phyloP scores from a whole-genome alignment of 2,113 vertebrate species.

The Noctilio leporinus region DNA sequence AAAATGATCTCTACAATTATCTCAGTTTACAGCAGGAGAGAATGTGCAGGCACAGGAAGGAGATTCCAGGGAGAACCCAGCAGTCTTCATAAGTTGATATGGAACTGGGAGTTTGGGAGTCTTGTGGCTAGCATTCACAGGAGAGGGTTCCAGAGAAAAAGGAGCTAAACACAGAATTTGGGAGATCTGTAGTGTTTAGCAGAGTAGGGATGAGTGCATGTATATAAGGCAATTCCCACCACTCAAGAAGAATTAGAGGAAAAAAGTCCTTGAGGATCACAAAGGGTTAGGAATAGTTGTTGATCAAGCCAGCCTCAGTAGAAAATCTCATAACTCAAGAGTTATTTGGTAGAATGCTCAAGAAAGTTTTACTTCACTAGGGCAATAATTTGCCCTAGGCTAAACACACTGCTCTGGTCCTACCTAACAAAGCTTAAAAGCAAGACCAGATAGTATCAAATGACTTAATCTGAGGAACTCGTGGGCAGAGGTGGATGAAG shows the following conservation, averaged over 20 bases:
- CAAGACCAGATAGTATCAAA: neutral
- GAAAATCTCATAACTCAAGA: neutral
- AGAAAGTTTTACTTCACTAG: neutral
- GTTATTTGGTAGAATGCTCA: neutral
- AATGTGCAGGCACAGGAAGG: neutral
- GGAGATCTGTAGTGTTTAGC: neutral
- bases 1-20: neutral
- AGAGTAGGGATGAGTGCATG: neutral
- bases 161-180: neutral
- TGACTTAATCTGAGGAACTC: neutral
- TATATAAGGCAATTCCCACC: neutral
- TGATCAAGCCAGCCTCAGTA: neutral
- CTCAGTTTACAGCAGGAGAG: neutral
- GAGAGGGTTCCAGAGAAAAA: neutral
- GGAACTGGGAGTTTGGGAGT: neutral
- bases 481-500: no score
- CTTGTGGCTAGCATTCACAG: neutral
- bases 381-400: neutral
- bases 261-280: neutral
- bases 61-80: neutral
- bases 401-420: neutral
- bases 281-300: neutral
- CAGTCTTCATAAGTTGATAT: neutral
- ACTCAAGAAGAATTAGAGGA: neutral
- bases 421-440: neutral